Base-by-base conservation (phyloP, 2,113 vertebrate genomes). In the Coracopsis vasa region DNA sequence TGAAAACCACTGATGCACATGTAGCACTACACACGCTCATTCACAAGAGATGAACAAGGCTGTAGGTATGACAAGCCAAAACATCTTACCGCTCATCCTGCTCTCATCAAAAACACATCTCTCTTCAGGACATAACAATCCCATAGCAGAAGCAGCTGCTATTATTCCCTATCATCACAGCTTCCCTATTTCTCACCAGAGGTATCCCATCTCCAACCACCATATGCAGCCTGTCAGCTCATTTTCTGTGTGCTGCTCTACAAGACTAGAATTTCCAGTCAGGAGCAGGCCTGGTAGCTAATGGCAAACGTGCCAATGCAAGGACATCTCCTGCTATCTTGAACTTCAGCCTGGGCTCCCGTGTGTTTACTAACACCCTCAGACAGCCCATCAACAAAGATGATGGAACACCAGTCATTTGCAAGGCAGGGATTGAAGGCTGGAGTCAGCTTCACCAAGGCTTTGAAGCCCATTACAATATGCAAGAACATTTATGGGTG, bases 371-470 rank as follows among this genome's bases (percentile, higher is more conserved):
- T 80, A 84, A 87, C 83, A 80, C 45, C 12, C 21, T 95, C 47
- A 12, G 47, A 97, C 70, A 95, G 56, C n/a, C 84, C 80, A 93
- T 93, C 94, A 94, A 56, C 83, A 94, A 86, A 83, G 64, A 94
- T 95, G 93, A 94, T 90, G 64, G 86, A 96, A 73, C 19, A 84
- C 8, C 60, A 95, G 75, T 82, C 93, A 77, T 88, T 81, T 81
- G 47, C 23, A 77, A 95, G 53, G 42, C 70, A 80, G 41, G 11
- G 21, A 62, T n/a, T 70, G 74, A 96, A 94, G 83, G 77, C 45
- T 75, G 29, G 31, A 75, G 73, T 58, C 65, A 80, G 90, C 65
- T 86, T 65, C 84, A 42, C 79, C 93, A 92, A 96, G 81, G 86
- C 53, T 95, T 69, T 28, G 2, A 37, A 56, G 31, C 50, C 58